Evolutionary conservation across 2,888 invertebrate genomes (phyloP).

Genomic region (Eupithecia subumbrata): DNA sequence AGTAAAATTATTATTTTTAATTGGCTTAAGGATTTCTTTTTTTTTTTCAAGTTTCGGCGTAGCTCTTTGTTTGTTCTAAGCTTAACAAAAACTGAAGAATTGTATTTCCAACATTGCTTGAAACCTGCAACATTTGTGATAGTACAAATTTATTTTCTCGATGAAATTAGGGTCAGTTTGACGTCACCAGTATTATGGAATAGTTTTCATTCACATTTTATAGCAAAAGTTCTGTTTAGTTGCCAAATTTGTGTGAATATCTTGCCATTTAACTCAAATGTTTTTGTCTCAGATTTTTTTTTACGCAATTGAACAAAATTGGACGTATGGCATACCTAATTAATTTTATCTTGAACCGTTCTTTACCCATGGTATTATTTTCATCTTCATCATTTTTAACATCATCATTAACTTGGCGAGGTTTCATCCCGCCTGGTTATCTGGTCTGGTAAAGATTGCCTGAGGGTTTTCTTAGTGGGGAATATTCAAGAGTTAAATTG

Average conservation of each 20-base stretch:
- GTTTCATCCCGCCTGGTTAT: background rate
- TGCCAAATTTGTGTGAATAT: conserved; percentile 39
- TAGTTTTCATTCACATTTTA: conserved; percentile 27
- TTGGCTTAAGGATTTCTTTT: conserved; percentile 45
- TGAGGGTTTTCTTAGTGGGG: background rate
- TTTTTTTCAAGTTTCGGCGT: conserved; percentile 60
- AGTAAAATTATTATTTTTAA: conserved; percentile 50
- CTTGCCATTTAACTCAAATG: conserved; percentile 39
- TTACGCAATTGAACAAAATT: conserved; percentile 24
- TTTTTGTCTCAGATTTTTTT: background rate
- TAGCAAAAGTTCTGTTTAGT: conserved; percentile 44
- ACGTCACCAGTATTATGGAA: conserved; percentile 70
- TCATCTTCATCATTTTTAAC: background rate
- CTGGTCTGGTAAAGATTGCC: background rate
- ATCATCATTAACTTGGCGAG: background rate
- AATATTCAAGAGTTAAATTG: background rate
- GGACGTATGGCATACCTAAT: background rate
- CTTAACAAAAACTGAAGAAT: conserved; percentile 38
- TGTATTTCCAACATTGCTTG: conserved; percentile 44
- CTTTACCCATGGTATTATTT: background rate
- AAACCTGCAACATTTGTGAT: conserved; percentile 60
- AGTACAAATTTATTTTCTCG: conserved; percentile 69
- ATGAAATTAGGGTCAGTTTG: conserved; percentile 56
- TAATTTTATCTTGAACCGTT: background rate
- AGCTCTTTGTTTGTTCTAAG: conserved; percentile 66